A percentile compares a stretch with the other conserved stretches of the same genome.
Evolutionary conservation across 92 coral and sea anemone genomes (phyloP).

Genomic region (Heteractis magnifica): DNA sequence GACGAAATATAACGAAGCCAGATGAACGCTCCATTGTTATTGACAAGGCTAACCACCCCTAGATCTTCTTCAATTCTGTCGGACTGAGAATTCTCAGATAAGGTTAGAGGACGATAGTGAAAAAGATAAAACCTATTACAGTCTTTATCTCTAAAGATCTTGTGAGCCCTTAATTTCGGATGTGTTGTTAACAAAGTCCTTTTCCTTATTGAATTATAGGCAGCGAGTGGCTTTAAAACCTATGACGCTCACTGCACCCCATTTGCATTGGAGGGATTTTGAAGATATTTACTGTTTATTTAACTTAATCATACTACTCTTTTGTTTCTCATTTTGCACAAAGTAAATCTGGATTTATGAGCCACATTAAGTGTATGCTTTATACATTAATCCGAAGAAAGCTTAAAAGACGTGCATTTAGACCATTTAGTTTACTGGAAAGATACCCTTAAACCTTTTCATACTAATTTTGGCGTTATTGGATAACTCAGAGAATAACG

Average conservation of each 20-base stretch:
- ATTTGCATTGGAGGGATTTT: constrained; percentile 3
- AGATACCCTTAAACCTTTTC: not conserved
- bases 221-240: not conserved
- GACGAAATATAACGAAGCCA: not conserved
- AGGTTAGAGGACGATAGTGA: constrained; percentile 26
- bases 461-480: not conserved
- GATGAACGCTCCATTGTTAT: not conserved
- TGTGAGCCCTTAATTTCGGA: constrained; percentile 2
- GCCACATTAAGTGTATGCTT: not conserved
- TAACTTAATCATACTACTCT: constrained; percentile 2
- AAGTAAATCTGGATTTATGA: not conserved
- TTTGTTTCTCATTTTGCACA: not conserved
- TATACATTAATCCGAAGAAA: constrained; percentile 3
- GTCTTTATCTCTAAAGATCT: constrained; percentile 17
- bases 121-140: constrained; percentile 6
- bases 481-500: not conserved
- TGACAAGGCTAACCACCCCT: not conserved
- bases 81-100: not conserved
- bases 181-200: constrained; percentile 29
- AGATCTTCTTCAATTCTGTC: not conserved
- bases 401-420: not conserved
- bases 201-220: not conserved
- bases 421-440: not conserved
- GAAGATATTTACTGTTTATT: not conserved
- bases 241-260: not conserved